Evolutionary conservation across 23 tunicate species (phyloP).

Genomic region (Styela plicata): DNA sequence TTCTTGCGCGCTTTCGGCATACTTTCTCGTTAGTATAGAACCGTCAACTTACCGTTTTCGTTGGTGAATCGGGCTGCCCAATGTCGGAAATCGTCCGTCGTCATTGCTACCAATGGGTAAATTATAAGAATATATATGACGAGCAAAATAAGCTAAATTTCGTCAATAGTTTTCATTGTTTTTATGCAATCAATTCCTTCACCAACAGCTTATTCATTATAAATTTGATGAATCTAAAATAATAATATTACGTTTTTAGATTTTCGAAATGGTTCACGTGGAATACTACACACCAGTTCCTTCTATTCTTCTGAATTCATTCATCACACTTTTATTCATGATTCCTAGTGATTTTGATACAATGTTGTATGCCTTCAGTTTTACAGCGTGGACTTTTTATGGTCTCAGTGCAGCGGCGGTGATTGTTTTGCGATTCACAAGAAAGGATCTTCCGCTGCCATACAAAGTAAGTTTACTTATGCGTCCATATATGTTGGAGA

Average conservation of each 20-base stretch:
- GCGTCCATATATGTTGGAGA: too few relatives aligned
- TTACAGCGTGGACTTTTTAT: slow-evolving; percentile 29
- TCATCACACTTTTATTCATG: slow-evolving; percentile 15
- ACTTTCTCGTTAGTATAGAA: too few relatives aligned
- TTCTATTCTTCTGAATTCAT: slow-evolving; percentile 9
- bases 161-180: not conserved
- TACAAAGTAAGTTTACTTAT: slow-evolving; percentile 42
- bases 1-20: too few relatives aligned
- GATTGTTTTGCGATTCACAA: slow-evolving; percentile 23
- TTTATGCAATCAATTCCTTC: slow-evolving; percentile 1
- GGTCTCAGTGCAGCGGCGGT: slow-evolving; percentile 25
- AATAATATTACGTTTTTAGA: not conserved
- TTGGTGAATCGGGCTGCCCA: too few relatives aligned
- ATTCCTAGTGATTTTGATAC: slow-evolving; percentile 31
- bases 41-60: too few relatives aligned
- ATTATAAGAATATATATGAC: too few relatives aligned
- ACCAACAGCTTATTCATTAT: too few relatives aligned
- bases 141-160: too few relatives aligned
- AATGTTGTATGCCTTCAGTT: slow-evolving; percentile 31
- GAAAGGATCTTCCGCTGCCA: slow-evolving; percentile 15
- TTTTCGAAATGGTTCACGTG: slow-evolving; percentile 30
- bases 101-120: too few relatives aligned
- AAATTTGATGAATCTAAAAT: too few relatives aligned
- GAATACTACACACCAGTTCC: slow-evolving; percentile 32
- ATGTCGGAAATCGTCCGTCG: too few relatives aligned